Percentiles rank a stretch among this genome's conserved stretches.
Evolutionary conservation across 2,113 vertebrate species (phyloP).

Genomic region (Leptosomus discolor): DNA sequence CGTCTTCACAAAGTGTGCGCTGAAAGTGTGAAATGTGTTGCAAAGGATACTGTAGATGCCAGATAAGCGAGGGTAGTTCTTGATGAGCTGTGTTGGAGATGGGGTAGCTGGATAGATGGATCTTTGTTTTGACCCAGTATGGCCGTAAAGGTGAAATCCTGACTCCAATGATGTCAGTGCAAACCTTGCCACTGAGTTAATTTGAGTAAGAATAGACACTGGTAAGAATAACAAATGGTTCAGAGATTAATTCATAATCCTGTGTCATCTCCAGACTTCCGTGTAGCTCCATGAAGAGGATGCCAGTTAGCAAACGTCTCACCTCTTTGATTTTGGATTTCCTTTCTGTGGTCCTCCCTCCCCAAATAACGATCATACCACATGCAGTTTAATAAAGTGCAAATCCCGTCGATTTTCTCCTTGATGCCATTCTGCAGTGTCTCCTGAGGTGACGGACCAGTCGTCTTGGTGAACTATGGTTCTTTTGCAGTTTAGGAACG

Average conservation of each 20-base stretch:
- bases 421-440: slow-evolving; percentile 38
- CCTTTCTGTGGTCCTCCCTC: slow-evolving; percentile 41
- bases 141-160: slow-evolving; percentile 11
- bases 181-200: slow-evolving; percentile 39
- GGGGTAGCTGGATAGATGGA: background rate
- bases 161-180: background rate
- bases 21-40: background rate
- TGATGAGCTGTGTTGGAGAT: background rate
- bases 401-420: slow-evolving; percentile 46
- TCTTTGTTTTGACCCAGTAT: slow-evolving; percentile 11
- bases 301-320: slow-evolving; percentile 17
- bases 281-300: background rate
- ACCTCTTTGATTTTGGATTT: slow-evolving; percentile 43
- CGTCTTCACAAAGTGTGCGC: background rate
- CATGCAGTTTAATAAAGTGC: slow-evolving; percentile 54
- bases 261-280: slow-evolving; percentile 42
- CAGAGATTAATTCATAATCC: slow-evolving; percentile 66
- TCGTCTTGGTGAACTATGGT: slow-evolving; percentile 48
- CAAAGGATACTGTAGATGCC: background rate
- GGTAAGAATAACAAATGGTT: slow-evolving; percentile 25
- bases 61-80: background rate
- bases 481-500: slow-evolving; percentile 58
- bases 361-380: background rate
- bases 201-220: slow-evolving; percentile 15
- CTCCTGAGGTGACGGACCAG: slow-evolving; percentile 54